Evolutionary conservation across 2,797 vertebrate genomes (phyloP), one percentile per base, ranked within the genome.

Genomic region (Clarias laeviceps): DNA sequence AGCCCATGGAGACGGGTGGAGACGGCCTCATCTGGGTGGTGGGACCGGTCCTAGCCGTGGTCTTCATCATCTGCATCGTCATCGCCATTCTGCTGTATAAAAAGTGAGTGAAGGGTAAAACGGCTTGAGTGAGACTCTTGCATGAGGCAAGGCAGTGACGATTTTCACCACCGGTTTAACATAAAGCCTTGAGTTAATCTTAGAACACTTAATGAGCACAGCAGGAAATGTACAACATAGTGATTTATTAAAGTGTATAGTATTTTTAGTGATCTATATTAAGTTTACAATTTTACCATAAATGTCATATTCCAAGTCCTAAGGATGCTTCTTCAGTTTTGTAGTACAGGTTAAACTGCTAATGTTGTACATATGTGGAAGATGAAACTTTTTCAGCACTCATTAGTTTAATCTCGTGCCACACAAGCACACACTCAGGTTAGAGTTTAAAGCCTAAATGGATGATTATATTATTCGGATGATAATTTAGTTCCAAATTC

Each of bases 1-100:
- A 96, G 90, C 96, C 97, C 8, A 89, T 97, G 0, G 98, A 99
- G 0, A 94, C 96, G 84, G 97, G 93, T 84, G 97, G 92, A 17
- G 97, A 99, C 37, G 97, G 97, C 5, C 96, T 99, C 29, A 97
- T 99, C 91, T 99, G 97, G 97, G 97, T 99, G 91, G 97, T 98
- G 0, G 97, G 97, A 56, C 97, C 97, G 0, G 97, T 99, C 24
- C 93, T 99, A 74, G 97, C 97, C 0, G 97, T 99, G 84, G 97
- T 99, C 80, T 98, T 99, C 93, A 99, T 99, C 90, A 98, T 99
- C 92, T 98, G 97, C 92, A 98, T 98, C 1, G 97, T 99, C 82
- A 99, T 99, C 0, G 97, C 97, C 87, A 99, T 99, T 88, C 95
- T 99, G 12, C 95, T 99, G 9, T 99, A 98, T 91, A 99, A 99